phyloP scores from a whole-genome alignment of 2,797 vertebrate genomes.

The Chrysolophus pictus region DNA sequence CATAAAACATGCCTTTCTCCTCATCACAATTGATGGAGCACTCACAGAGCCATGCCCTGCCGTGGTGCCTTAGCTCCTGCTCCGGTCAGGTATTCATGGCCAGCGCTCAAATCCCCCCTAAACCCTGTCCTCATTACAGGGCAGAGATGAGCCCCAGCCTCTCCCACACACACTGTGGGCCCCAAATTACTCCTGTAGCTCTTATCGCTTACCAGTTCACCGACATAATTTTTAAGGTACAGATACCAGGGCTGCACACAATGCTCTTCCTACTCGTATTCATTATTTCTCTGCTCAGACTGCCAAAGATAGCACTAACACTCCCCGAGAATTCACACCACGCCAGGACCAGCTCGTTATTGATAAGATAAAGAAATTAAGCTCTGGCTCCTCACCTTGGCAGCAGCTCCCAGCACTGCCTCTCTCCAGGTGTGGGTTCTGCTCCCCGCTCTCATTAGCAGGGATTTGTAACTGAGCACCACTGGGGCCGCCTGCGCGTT shows the following conservation, averaged over 20 bases:
- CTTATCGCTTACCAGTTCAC: slow-evolving; percentile 51
- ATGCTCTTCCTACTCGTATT: slow-evolving; percentile 20
- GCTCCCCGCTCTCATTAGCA: background rate
- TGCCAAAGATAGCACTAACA: slow-evolving; percentile 42
- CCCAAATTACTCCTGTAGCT: background rate
- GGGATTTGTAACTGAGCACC: background rate
- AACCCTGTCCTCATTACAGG: background rate
- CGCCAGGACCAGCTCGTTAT: slow-evolving; percentile 30
- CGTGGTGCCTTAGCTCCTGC: background rate
- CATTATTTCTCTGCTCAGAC: slow-evolving; percentile 47
- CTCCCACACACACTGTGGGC: background rate
- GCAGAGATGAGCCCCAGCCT: background rate
- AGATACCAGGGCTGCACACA: slow-evolving; percentile 32
- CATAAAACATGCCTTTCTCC: background rate
- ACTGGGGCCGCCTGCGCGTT: background rate
- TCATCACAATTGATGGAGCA: slow-evolving; percentile 13
- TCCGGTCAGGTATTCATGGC: background rate
- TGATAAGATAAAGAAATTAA: slow-evolving; percentile 70
- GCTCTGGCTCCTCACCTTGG: slow-evolving; percentile 50
- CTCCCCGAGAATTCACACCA: slow-evolving; percentile 27
- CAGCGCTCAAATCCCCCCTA: background rate
- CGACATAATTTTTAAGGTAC: slow-evolving; percentile 53
- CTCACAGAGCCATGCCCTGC: background rate
- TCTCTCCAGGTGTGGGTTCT: background rate
- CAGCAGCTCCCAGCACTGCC: background rate